Base-by-base conservation (phyloP, 2,797 vertebrate genomes). In the Hydrolagus colliei region DNA sequence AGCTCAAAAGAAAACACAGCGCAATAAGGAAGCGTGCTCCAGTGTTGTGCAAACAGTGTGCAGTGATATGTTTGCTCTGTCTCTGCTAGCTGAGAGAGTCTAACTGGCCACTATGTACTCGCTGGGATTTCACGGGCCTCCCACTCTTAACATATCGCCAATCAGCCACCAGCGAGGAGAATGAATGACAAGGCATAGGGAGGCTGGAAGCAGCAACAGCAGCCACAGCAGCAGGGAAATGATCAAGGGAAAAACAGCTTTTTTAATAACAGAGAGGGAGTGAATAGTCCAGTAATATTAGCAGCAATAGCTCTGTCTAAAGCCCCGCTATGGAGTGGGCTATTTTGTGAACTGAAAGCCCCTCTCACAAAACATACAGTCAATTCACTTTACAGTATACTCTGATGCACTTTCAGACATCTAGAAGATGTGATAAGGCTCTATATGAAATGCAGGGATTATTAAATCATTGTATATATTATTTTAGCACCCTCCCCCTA, bases 81-180 rank as follows among this genome's bases (percentile, higher is more conserved):
- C 76, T 67, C 76, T 35, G 63, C 63, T 84, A 65, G 41, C 18
- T 84, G 65, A 68, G 65, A 68, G 79, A 41, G 20, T 52, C 67
- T 71, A 84, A 84, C 63, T 71, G 68, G 14, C 27, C 16, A 84
- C 79, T 32, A 68, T 82, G 79, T 82, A 68, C 68, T 82, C 35
- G 79, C 65, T 65, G 63, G 65, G 63, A 82, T 61, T 65, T 27
- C 16, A 67, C 41, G 41, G 79, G 4, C n/a, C 32, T 71, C 79
- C 65, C 32, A n/a, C 79, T 65, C 27, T 41, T 9, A 32, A 52
- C 13, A 65, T 32, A 68, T 27, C 65, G 79, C 79, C 79, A 84
- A 84, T 84, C 20, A 84, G 65, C 79, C 20, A 80, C 61, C 35
- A 80, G 78, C 78, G 67, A 52, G 41, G 41, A 52, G 41, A 63